Evolutionary conservation across 2,888 invertebrate species (phyloP), one percentile per base, ranked within the genome.

Genomic region (Stenurella melanura): DNA sequence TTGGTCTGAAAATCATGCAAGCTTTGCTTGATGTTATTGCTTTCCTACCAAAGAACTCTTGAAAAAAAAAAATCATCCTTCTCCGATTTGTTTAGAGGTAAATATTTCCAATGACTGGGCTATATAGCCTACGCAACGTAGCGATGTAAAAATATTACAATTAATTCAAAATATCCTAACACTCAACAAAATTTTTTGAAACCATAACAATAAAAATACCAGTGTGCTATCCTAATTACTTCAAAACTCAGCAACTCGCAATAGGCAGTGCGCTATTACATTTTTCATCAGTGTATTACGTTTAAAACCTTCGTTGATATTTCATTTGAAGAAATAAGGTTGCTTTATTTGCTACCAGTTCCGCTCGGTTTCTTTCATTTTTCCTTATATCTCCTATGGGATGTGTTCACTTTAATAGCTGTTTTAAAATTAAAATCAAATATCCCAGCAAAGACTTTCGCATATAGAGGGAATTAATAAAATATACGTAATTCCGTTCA

Each of bases 371-470:
- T 50, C 50, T 50, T 50, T 50, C n/a, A 50, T 50, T 50, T 50
- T 50, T 50, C 50, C n/a, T 50, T 50, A 50, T 50, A 5, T 50
- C 50, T 50, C 50, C 50, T 50, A n/a, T n/a, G 50, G n/a, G 50
- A 50, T 50, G 12, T n/a, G 15, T 50, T 15, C n/a, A 50, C 50
- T 50, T 50, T 50, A 50, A 50, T 50, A 50, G 50, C 50, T 50
- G n/a, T 50, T 50, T 50, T 50, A 50, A 50, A 50, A 50, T 50
- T 50, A 50, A 50, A 50, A 50, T 50, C 50, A 50, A 50, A 50
- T 50, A 50, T 50, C 50, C 50, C 15, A n/a, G 50, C 50, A 50
- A 42, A 42, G 50, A 50, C 50, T 1, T 17, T 50, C 50, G 50
- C 4, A n/a, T 50, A 15, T 15, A n/a, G n/a, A n/a, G n/a, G 1